Base-by-base conservation (phyloP, 2,888 invertebrate species). In the Pherbina coryleti region DNA sequence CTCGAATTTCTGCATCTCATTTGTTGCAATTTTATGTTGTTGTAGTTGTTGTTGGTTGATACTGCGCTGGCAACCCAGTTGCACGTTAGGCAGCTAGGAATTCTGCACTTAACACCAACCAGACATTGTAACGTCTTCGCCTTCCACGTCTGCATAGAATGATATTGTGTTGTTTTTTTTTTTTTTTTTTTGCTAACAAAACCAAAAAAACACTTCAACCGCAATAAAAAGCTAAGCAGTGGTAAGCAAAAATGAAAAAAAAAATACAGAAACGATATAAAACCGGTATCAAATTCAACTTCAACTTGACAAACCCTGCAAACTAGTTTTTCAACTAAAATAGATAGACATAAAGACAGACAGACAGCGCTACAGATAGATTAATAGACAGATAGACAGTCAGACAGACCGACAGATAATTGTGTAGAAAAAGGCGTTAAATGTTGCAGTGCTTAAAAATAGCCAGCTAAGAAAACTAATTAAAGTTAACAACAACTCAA, bases 221-320 rank as follows among this genome's bases (percentile, higher is more conserved):
- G 25, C 22, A 72, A 57, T 44, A 60, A 55, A 19, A 72, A 14
- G 14, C 17, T 22, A 7, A 17, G 17, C 37, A 37, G 37, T n/a
- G 67, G 14, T 66, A 19, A 19, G 19, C 4, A n/a, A 67, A 34
- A 37, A 34, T 14, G 67, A 22, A 67, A 37, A 67, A 22, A 67
- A 37, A 37, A 37, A 67, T 31, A 37, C n/a, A 19, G 19, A 17
- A n/a, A 34, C 28, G 34, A 34, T n/a, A 66, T 14, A 79, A 81
- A 81, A 79, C 81, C 79, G 79, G 79, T 79, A 78, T 77, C 19
- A 67, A 78, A 81, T 79, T 79, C 81, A 79, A 79, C 79, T 79
- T 80, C 79, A 81, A 81, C 81, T 81, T 81, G 81, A 81, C 81
- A 81, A 80, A 79, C 78, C 81, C 81, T 81, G 81, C 79, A 81